Evolutionary conservation across 2,888 invertebrate species (phyloP), one percentile per base, ranked within the genome.

Genomic region (Drosophila pseudotalamancana): DNA sequence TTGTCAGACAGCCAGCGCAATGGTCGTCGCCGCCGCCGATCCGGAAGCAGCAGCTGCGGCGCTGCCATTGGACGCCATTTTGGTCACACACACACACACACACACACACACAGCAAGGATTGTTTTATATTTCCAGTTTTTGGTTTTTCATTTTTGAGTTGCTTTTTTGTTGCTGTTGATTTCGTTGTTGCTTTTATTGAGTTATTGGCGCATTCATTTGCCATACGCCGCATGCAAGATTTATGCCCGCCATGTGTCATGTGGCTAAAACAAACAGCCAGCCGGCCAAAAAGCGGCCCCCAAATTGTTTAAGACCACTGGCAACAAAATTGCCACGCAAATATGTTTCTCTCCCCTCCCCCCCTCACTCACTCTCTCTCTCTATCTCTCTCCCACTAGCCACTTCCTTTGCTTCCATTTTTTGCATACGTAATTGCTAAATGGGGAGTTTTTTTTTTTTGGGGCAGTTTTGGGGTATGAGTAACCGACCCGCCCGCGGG

Each of bases 151-250:
- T 37, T 19, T 25, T 32, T 16, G 34, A 9, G 25, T 37, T n/a
- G n/a, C n/a, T n/a, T n/a, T n/a, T n/a, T 31, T 40, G 29, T 49
- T 55, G 40, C 48, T 55, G 39, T 59, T 51, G 72, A 6, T 37
- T 21, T 32, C 4, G 5, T 37, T 37, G 11, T 37, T 37, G 1
- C 71, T 80, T 72, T 85, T 78, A 85, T 80, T 80, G 86, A 80
- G 80, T 85, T 80, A 80, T 80, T 80, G 80, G 80, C 80, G 86
- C 86, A 80, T 80, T 80, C 86, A 85, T 80, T 80, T 80, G 80
- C 86, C 86, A 80, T 82, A 84, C 85, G 79, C 82, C 76, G 61
- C 79, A 81, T 85, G 59, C 83, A 80, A 80, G 80, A 80, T 80
- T 80, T 80, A 80, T 85, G 86, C 76, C 69, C 72, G 79, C 83